phyloP scores from a whole-genome alignment of 2,113 vertebrate genomes.

The mouse (Mus musculus) region DNA sequence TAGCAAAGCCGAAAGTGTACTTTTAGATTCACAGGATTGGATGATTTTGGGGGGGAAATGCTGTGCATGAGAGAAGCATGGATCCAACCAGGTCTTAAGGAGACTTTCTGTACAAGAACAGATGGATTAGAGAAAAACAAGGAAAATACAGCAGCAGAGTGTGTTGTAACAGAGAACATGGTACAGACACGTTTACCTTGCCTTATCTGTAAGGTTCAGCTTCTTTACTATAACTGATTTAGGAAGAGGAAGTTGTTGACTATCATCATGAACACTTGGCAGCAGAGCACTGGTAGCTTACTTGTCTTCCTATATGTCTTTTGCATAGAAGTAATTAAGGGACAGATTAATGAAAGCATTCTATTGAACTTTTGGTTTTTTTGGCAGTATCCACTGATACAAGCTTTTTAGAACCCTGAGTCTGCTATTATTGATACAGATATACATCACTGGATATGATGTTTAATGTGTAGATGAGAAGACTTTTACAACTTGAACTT shows the following conservation, averaged over 20 bases:
- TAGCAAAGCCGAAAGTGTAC: background rate
- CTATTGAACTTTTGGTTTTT: background rate
- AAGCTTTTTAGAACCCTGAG: background rate
- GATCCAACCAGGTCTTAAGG: constrained; percentile 57
- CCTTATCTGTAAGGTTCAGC: background rate
- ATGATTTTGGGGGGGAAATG: background rate
- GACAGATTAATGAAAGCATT: background rate
- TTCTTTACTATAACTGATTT: constrained; percentile 17
- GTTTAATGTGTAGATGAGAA: background rate
- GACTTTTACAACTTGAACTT: background rate
- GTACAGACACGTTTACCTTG: constrained; percentile 33
- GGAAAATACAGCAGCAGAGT: constrained; percentile 51
- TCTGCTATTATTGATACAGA: background rate
- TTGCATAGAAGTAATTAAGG: background rate
- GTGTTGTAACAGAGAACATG: constrained; percentile 50
- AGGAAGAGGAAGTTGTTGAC: constrained; percentile 56
- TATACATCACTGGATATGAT: background rate
- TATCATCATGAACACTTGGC: constrained; percentile 49
- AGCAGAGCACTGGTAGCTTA: background rate
- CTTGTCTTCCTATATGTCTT: background rate
- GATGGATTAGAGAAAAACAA: constrained; percentile 17
- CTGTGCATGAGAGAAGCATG: constrained; percentile 29
- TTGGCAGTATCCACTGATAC: background rate
- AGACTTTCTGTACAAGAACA: constrained; percentile 31
- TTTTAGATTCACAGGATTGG: constrained; percentile 52